Percentiles rank a stretch among this genome's conserved stretches.
These are phyloP conservation scores for Laticauda colubrina DNA, from an alignment of 2,113 vertebrate species.

Conservation along the genomic window DNA sequence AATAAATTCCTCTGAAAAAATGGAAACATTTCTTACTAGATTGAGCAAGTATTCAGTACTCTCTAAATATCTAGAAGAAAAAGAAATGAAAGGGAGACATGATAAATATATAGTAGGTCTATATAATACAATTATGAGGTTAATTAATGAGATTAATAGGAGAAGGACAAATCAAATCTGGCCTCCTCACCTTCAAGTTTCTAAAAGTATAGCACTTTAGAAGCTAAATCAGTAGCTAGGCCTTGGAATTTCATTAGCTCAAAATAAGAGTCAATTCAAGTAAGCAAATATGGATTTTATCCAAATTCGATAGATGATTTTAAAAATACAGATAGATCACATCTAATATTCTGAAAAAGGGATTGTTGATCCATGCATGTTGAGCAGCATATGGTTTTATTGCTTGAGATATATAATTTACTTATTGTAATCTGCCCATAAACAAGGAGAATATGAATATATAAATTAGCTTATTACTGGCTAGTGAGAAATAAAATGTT, in stretches of 20 bases:
- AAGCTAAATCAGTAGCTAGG: neutral
- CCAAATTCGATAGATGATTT: neutral
- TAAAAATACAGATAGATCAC: neutral
- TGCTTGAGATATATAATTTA: neutral
- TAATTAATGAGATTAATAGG: neutral
- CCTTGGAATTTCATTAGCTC: neutral
- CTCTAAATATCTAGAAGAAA: neutral
- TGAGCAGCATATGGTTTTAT: neutral
- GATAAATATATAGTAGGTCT: neutral
- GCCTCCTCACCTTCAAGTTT: neutral
- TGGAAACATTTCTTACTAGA: slow-evolving; percentile 1
- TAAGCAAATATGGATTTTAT: neutral
- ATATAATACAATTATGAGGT: neutral
- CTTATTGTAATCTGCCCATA: neutral
- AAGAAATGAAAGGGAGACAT: neutral
- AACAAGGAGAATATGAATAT: neutral
- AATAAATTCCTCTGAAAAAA: neutral
- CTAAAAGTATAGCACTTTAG: neutral
- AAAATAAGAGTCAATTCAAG: neutral
- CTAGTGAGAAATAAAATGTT: neutral
- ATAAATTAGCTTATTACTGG: neutral
- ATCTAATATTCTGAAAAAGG: neutral
- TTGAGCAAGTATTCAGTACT: neutral
- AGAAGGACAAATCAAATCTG: neutral
- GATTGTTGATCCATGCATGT: neutral